These are phyloP conservation scores for Lophotis ruficrista DNA, from an alignment of 2,113 vertebrate species.

Conservation along the genomic window DNA sequence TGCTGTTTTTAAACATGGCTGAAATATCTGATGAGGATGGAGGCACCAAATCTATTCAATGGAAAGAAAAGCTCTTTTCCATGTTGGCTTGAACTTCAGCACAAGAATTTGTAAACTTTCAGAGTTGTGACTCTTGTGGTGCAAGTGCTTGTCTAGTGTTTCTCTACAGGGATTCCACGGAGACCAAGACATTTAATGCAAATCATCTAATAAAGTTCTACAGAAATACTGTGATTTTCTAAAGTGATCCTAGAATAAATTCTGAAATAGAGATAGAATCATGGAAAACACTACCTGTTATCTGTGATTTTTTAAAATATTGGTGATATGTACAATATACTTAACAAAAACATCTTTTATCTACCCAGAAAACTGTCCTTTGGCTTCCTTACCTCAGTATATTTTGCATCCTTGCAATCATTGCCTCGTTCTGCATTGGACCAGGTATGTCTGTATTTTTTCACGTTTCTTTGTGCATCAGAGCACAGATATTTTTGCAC, in stretches of 20 bases:
- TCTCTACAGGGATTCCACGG: not conserved
- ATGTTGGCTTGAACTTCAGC: not conserved
- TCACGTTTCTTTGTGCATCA: not conserved
- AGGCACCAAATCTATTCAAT: accelerated
- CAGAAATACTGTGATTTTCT: not conserved
- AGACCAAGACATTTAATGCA: not conserved
- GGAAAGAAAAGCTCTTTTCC: not conserved
- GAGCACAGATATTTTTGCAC: not conserved
- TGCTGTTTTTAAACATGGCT: not conserved
- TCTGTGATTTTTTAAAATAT: not conserved
- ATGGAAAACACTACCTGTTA: not conserved
- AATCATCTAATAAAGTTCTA: not conserved
- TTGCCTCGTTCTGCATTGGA: slow-evolving; percentile 91
- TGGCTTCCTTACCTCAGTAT: slow-evolving; percentile 93
- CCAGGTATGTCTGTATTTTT: slow-evolving; percentile 80
- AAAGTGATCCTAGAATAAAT: not conserved
- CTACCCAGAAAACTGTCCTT: slow-evolving; percentile 67
- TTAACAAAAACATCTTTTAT: not conserved
- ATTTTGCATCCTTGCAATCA: slow-evolving; percentile 85
- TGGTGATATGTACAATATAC: accelerated
- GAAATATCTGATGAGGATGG: not conserved
- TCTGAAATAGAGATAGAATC: not conserved
- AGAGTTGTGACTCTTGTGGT: not conserved
- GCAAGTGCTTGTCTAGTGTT: not conserved
- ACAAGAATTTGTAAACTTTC: not conserved